These are phyloP conservation scores for Drosophila yakuba DNA, from an alignment of 1,140 invertebrate species.

Conservation along the genomic window DNA sequence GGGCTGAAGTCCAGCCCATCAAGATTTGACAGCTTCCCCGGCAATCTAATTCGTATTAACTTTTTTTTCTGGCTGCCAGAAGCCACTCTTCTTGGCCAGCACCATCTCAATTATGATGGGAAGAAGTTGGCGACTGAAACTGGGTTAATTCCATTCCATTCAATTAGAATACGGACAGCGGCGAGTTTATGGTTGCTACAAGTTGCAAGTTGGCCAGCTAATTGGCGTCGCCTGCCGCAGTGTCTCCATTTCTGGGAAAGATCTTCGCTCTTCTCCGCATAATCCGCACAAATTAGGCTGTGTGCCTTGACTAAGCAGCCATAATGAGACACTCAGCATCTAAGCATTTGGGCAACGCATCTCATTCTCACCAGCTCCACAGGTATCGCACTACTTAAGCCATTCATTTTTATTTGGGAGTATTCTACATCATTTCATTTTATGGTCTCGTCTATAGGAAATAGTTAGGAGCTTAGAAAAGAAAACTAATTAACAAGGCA, in stretches of 20 bases:
- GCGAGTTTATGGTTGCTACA: slow-evolving; percentile 45
- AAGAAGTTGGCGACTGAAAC: slow-evolving; percentile 57
- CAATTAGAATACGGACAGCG: slow-evolving; percentile 73
- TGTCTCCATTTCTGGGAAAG: slow-evolving; percentile 65
- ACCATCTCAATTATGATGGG: slow-evolving; percentile 64
- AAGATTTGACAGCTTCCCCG: slow-evolving; percentile 56
- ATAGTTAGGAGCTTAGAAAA: slow-evolving; percentile 7
- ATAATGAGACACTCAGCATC: slow-evolving; percentile 38
- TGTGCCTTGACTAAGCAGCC: slow-evolving; percentile 39
- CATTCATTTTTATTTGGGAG: slow-evolving; percentile 18
- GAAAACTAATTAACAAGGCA: slow-evolving; percentile 19
- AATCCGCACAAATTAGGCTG: slow-evolving; percentile 70
- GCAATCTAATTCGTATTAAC: slow-evolving; percentile 71
- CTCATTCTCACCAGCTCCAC: slow-evolving; percentile 17
- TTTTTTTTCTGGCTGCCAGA: slow-evolving; percentile 28
- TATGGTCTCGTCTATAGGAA: slow-evolving; percentile 17
- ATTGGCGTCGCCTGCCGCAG: slow-evolving; percentile 60
- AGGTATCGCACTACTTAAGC: not conserved
- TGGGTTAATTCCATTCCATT: slow-evolving; percentile 81
- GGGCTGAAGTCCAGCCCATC: slow-evolving; percentile 37
- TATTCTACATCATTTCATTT: slow-evolving; percentile 16
- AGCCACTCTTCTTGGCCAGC: slow-evolving; percentile 6
- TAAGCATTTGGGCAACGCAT: slow-evolving; percentile 44
- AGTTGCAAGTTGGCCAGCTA: slow-evolving; percentile 52
- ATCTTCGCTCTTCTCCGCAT: slow-evolving; percentile 21